Evolutionary conservation across 2,888 invertebrate species (phyloP), one percentile per base, ranked within the genome.

Genomic region (Eueremaeus valkanovi): DNA sequence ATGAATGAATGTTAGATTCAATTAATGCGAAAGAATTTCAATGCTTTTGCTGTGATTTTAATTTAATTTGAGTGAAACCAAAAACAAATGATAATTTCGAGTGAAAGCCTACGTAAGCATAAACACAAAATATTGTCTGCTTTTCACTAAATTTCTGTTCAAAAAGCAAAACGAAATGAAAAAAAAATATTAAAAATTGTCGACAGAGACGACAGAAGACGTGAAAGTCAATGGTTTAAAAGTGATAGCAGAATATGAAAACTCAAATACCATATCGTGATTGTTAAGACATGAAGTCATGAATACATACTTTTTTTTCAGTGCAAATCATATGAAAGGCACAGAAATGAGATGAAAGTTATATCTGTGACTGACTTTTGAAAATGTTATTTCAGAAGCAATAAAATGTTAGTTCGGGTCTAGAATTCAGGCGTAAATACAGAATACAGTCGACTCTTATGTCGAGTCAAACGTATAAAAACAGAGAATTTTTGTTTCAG

Each of bases 361-460:
- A 21, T 27, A 18, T 29, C 33, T 45, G 45, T 18, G 45, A 51
- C 51, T 51, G 51, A 51, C 21, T 61, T 18, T 61, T 5, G n/a
- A 61, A 61, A 61, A 61, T 61, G 61, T 61, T 61, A 33, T 61
- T 29, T 58, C 58, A 58, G 21, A 55, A 55, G 61, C 33, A 33
- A 61, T 29, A 29, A 51, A 51, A 51, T 45, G 3, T 11, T 45
- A 21, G 5, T 51, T 51, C 21, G 21, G 24, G 21, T 21, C 16
- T 6, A 51, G 45, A 45, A 45, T 6, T 51, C 51, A 51, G 51
- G 5, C 51, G 11, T 40, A 51, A 3, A 51, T 3, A 51, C 18
- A 16, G 45, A 16, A 16, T 45, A 18, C 51, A 51, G 13, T 51
- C 5, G 5, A 21, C 21, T 51, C 3, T 9, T 16, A 24, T 51